Evolutionary conservation across 2,888 invertebrate species (phyloP).

Genomic region (Cryptops parisi): DNA sequence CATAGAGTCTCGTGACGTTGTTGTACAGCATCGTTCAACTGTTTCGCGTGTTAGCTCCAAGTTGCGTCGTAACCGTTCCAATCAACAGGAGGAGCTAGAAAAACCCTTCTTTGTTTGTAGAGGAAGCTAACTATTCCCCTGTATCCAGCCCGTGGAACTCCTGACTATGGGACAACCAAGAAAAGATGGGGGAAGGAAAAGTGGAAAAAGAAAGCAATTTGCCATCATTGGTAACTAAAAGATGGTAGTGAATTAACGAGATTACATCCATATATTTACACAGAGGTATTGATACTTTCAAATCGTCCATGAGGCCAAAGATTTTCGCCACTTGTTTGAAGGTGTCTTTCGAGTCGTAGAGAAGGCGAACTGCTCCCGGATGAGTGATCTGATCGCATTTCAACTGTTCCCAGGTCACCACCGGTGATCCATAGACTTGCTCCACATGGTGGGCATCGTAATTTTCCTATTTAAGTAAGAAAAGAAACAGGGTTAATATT

Average conservation of each 20-base stretch:
- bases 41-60: conserved; percentile 31
- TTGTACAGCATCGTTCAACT: too few species aligned
- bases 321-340: conserved; percentile 72
- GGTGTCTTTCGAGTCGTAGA: conserved; percentile 63
- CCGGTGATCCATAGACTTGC: conserved; percentile 56
- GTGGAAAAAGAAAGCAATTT: background rate
- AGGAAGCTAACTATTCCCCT: conserved; percentile 88
- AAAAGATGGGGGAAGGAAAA: too few species aligned
- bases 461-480: conserved; percentile 45
- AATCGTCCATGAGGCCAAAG: conserved; percentile 92
- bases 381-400: conserved; percentile 42
- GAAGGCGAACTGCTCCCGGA: conserved; percentile 54
- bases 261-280: too few species aligned
- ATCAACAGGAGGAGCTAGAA: conserved; percentile 65
- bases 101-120: conserved; percentile 65
- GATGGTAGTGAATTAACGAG: too few species aligned
- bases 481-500: conserved; percentile 4
- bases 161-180: conserved; percentile 66
- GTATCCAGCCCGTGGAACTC: conserved; percentile 92
- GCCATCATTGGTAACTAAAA: too few species aligned
- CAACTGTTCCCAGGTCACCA: conserved; percentile 54
- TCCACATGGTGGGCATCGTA: conserved; percentile 62
- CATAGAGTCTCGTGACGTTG: too few species aligned
- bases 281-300: too few species aligned
- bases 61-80: conserved; percentile 72